Base-by-base conservation (phyloP, 2,113 vertebrate species). In the Buteo buteo region DNA sequence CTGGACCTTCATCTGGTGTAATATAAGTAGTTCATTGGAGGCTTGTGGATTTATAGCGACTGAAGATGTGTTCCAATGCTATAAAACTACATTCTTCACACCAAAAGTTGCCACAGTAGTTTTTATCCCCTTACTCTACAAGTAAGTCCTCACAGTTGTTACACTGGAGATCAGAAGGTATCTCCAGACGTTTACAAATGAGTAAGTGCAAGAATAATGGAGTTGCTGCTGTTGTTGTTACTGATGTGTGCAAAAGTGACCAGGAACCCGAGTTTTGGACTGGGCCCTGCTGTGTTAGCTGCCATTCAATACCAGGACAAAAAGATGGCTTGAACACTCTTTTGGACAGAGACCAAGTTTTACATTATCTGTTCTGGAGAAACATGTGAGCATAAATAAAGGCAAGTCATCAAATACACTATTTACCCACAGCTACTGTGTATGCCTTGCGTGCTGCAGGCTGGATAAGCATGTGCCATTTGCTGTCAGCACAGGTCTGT, bases 331-430 rank as follows among this genome's bases (percentile, higher is more conserved):
- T 52, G 81, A 84, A 36, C 13, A 38, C 13, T 74, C 11, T 55
- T 87, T 65, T 82, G 61, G 14, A 72, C 21, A 61, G 36, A 65
- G 31, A 80, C 5, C 22, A 85, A 45, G 6, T 72, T 85, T 90
- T 85, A 29, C 44, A 34, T 64, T 82, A 54, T 49, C 26, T 87
- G 11, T 79, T 72, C 44, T 76, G 71, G 57, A 69, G 64, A 82
- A 69, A 89, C 0, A 0, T 0, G 0, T 42, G 66, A 76, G 7
- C 3, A 7, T 72, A 82, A 91, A 74, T 42, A 70, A 88, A 93
- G 44, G 34, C 32, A 90, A 89, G 59, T 64, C 36, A 24, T 69
- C 44, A 82, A 64, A 66, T 22, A 17, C 3, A 31, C 20, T 59
- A 13, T 58, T 73, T 92, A 16, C 12, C 25, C 76, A 31, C 47